A percentile compares a stretch with the other conserved stretches of the same genome.
phyloP scores from a whole-genome alignment of 2,113 vertebrate species.

The Axis porcinus region DNA sequence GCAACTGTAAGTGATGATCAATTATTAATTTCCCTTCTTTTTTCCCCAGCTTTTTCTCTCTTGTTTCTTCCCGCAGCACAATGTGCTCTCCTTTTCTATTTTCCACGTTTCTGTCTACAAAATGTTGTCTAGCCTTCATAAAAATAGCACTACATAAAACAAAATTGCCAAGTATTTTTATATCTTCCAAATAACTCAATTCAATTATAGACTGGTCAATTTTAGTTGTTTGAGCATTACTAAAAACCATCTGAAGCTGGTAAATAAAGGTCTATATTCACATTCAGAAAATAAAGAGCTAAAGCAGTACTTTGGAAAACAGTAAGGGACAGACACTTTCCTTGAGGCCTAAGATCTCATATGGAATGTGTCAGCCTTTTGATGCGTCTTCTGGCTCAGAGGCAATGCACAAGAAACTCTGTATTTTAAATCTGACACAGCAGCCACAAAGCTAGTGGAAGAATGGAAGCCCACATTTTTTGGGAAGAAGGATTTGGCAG shows the following conservation, averaged over 20 bases:
- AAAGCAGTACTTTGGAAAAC: slow-evolving; percentile 45
- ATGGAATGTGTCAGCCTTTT: slow-evolving; percentile 18
- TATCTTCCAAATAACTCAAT: slow-evolving; percentile 52
- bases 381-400: slow-evolving; percentile 12
- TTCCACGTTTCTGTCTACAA: slow-evolving; percentile 42
- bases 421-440: slow-evolving; percentile 28
- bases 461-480: not conserved
- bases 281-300: slow-evolving; percentile 44
- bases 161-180: slow-evolving; percentile 62
- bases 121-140: slow-evolving; percentile 34
- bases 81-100: slow-evolving; percentile 12
- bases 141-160: slow-evolving; percentile 66
- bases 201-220: slow-evolving; percentile 60
- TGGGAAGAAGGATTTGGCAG: slow-evolving; percentile 13
- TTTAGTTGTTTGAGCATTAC: slow-evolving; percentile 48
- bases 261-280: slow-evolving; percentile 53
- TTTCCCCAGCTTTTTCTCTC: not conserved
- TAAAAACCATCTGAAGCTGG: slow-evolving; percentile 44
- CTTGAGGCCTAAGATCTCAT: slow-evolving; percentile 18
- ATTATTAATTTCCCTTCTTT: not conserved
- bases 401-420: slow-evolving; percentile 23
- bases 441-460: not conserved
- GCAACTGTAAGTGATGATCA: not conserved
- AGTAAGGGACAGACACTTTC: slow-evolving; percentile 39
- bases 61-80: not conserved